These are phyloP conservation scores for Haplotaxodon microlepis DNA, from an alignment of 2,113 vertebrate species.

Conservation along the genomic window DNA sequence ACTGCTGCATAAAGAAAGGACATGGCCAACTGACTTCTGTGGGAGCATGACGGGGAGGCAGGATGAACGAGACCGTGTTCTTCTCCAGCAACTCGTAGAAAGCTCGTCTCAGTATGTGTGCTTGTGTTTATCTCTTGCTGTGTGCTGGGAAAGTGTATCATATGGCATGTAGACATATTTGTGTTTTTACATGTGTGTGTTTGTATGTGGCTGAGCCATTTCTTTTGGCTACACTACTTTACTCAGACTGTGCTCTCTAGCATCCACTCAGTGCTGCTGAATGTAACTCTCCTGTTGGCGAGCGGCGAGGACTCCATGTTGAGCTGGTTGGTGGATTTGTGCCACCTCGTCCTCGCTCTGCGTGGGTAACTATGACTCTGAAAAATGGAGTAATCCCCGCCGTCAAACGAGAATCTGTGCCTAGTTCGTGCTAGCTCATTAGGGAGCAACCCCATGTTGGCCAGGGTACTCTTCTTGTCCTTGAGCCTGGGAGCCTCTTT, in stretches of 20 bases:
- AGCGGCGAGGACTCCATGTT: conserved; percentile 76
- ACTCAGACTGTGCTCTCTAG: conserved; percentile 91
- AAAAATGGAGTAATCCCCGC: conserved; percentile 89
- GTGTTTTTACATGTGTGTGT: conserved; percentile 28
- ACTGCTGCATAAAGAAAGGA: conserved; percentile 74
- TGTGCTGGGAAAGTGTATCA: conserved; percentile 18
- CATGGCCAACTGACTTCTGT: conserved; percentile 60
- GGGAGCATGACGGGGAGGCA: conserved; percentile 54
- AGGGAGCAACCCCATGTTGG: conserved; percentile 67
- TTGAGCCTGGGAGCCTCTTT: conserved; percentile 71
- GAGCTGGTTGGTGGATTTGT: conserved; percentile 87
- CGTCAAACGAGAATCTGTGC: conserved; percentile 89
- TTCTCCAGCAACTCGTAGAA: conserved; percentile 52
- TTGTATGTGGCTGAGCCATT: background rate
- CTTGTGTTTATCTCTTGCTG: conserved; percentile 29
- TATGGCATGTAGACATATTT: conserved; percentile 31
- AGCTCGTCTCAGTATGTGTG: conserved; percentile 42
- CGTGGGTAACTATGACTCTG: conserved; percentile 96
- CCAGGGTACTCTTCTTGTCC: conserved; percentile 66
- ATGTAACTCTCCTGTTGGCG: conserved; percentile 78
- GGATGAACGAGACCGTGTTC: conserved; percentile 47
- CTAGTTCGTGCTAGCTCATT: conserved; percentile 81
- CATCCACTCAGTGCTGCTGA: conserved; percentile 97
- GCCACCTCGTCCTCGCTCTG: conserved; percentile 85
- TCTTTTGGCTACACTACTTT: background rate